A percentile compares a stretch with the other conserved stretches of the same genome.
These are phyloP conservation scores for Xyrauchen texanus DNA, from an alignment of 2,113 vertebrate species.

Conservation along the genomic window DNA sequence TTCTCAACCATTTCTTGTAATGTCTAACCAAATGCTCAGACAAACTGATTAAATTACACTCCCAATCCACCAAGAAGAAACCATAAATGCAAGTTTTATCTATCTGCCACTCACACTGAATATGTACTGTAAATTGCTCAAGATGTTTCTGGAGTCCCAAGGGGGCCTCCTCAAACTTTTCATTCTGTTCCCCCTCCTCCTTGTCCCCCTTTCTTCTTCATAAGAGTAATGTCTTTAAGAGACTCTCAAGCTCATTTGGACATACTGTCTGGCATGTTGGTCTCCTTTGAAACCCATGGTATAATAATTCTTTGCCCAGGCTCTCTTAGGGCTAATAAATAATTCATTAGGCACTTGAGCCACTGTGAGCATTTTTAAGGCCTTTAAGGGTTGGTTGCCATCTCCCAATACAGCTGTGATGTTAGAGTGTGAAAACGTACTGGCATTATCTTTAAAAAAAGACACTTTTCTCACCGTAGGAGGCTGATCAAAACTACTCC, in stretches of 20 bases:
- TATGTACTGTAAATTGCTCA: slow-evolving; percentile 11
- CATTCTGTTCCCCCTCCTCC: slow-evolving; percentile 14
- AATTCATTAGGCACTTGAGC: slow-evolving; percentile 74
- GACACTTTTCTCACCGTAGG: slow-evolving; percentile 6
- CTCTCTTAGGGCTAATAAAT: slow-evolving; percentile 66
- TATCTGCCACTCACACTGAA: slow-evolving; percentile 12
- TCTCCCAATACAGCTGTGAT: slow-evolving; percentile 13
- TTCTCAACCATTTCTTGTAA: slow-evolving; percentile 27
- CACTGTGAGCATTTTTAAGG: slow-evolving; percentile 63
- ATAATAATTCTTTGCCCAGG: slow-evolving; percentile 33
- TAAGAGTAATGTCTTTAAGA: slow-evolving; percentile 20
- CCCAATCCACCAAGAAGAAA: slow-evolving; percentile 20
- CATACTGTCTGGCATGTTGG: slow-evolving; percentile 30
- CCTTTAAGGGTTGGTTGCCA: slow-evolving; percentile 58
- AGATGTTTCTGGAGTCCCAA: slow-evolving; percentile 27
- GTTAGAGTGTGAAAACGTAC: slow-evolving; percentile 53
- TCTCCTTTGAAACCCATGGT: slow-evolving; percentile 39
- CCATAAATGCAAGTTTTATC: slow-evolving; percentile 28
- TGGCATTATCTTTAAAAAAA: slow-evolving; percentile 53
- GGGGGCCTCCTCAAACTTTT: slow-evolving; percentile 25
- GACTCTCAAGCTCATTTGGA: slow-evolving; percentile 43
- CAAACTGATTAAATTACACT: slow-evolving; percentile 27
- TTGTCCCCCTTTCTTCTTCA: not conserved
- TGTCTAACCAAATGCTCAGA: slow-evolving; percentile 13
- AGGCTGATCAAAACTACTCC: not conserved